Evolutionary conservation across 2,113 vertebrate species (phyloP).

Genomic region (Myrmecobius fasciatus): DNA sequence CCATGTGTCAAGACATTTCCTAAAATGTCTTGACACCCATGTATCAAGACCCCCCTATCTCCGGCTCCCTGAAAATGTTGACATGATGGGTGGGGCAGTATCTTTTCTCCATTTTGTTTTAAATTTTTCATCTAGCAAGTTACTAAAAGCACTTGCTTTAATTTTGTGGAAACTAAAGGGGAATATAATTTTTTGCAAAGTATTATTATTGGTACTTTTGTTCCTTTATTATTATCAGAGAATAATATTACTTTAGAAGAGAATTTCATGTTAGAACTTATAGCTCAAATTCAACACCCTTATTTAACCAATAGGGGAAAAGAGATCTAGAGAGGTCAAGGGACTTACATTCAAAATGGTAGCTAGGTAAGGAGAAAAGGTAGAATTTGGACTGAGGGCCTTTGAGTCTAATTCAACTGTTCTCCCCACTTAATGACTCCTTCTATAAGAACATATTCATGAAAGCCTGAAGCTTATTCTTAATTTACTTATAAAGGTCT

Average conservation of each 20-base stretch:
- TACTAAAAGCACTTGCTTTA: constrained; percentile 5
- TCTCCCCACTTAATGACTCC: background rate
- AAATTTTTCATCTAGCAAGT: background rate
- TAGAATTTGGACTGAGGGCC: background rate
- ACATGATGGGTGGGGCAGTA: background rate
- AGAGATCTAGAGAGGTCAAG: background rate
- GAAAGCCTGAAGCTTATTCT: constrained; percentile 16
- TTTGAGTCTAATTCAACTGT: background rate
- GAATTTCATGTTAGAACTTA: background rate
- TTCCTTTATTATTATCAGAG: background rate
- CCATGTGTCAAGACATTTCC: background rate
- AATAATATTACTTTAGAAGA: background rate
- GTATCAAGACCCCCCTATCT: too few species aligned
- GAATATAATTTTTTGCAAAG: background rate
- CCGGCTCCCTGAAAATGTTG: constrained; percentile 25
- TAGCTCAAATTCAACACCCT: background rate
- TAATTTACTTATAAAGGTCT: background rate
- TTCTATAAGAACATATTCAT: background rate
- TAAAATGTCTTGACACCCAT: too few species aligned
- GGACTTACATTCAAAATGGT: background rate
- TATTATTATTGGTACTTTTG: constrained; percentile 26
- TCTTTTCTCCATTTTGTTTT: background rate
- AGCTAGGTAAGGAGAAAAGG: background rate
- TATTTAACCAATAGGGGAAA: background rate
- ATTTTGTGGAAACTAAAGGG: background rate